Percentiles rank a stretch among this genome's conserved stretches.
These are phyloP conservation scores for Alloplasta piceator DNA, from an alignment of 2,888 invertebrate genomes.

Conservation along the genomic window DNA sequence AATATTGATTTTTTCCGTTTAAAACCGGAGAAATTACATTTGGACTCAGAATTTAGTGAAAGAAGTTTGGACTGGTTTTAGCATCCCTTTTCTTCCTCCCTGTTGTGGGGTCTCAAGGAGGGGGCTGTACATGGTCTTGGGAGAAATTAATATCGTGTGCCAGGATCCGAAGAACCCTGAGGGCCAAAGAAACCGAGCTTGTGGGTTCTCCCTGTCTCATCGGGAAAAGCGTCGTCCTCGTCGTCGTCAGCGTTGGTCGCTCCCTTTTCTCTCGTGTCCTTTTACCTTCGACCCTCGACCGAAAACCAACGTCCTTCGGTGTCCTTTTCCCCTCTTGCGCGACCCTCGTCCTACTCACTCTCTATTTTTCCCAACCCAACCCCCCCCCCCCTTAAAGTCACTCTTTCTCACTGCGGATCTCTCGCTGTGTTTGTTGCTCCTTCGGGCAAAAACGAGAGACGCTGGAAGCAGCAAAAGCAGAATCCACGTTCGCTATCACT, in stretches of 20 bases:
- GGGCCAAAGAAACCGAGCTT: conserved; percentile 51
- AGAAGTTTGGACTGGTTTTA: too few relatives aligned
- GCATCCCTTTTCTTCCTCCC: too few relatives aligned
- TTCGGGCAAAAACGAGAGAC: conserved; percentile 77
- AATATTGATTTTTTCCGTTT: too few relatives aligned
- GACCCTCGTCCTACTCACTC: conserved; percentile 64
- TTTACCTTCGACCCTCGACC: conserved; percentile 69
- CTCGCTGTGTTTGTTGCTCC: conserved; percentile 60
- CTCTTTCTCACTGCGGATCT: conserved; percentile 56
- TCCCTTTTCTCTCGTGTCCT: conserved; percentile 71
- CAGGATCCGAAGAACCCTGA: conserved; percentile 51
- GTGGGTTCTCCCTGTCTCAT: conserved; percentile 60
- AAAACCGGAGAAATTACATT: too few relatives aligned
- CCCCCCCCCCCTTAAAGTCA: conserved; percentile 59
- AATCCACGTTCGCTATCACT: background rate
- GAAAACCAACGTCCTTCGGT: conserved; percentile 48
- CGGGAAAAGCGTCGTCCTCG: conserved; percentile 37
- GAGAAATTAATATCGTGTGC: conserved; percentile 67
- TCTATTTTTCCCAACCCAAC: conserved; percentile 62
- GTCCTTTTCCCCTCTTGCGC: conserved; percentile 39
- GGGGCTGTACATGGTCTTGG: conserved; percentile 49
- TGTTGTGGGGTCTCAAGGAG: conserved; percentile 49
- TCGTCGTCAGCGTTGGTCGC: background rate
- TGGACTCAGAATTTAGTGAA: too few relatives aligned
- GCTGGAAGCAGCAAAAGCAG: conserved; percentile 66